Evolutionary conservation across 2,113 vertebrate genomes (phyloP).

Genomic region (Equus przewalskii): DNA sequence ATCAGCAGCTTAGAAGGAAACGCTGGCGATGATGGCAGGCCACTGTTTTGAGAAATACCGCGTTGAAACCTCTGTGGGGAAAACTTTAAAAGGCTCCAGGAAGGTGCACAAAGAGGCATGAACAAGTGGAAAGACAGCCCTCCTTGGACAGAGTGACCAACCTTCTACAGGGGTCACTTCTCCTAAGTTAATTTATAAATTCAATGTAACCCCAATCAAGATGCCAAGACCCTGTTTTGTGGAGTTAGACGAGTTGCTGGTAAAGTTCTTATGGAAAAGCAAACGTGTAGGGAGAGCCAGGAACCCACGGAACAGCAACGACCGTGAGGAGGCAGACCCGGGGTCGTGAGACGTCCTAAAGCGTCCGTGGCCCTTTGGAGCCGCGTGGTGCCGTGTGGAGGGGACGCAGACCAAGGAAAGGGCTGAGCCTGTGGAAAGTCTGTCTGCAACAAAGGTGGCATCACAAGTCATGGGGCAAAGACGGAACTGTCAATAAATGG

Average conservation of each 20-base stretch:
- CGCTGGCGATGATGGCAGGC: rapidly evolving
- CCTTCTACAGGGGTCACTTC: neutral
- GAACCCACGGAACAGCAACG: neutral
- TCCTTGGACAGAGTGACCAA: neutral
- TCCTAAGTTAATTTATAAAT: neutral
- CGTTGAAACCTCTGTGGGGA: rapidly evolving
- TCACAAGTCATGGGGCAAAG: neutral
- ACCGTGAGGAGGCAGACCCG: neutral
- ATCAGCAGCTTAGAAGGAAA: neutral
- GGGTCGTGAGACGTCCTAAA: too few species aligned
- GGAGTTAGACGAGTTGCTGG: rapidly evolving
- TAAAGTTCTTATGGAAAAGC: neutral
- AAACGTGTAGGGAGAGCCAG: neutral
- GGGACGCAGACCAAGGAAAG: too few species aligned
- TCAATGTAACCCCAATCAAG: neutral
- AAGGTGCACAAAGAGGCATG: rapidly evolving
- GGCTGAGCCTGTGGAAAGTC: neutral
- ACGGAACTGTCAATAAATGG: neutral
- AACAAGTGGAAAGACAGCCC: neutral
- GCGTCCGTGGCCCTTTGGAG: neutral
- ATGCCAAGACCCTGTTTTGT: rapidly evolving
- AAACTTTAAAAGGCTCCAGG: neutral
- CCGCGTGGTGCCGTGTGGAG: neutral
- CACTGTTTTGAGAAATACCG: too few species aligned
- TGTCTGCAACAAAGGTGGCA: neutral